Base-by-base conservation (phyloP, 2,888 invertebrate species). In the Rhagophthalmus giganteus region DNA sequence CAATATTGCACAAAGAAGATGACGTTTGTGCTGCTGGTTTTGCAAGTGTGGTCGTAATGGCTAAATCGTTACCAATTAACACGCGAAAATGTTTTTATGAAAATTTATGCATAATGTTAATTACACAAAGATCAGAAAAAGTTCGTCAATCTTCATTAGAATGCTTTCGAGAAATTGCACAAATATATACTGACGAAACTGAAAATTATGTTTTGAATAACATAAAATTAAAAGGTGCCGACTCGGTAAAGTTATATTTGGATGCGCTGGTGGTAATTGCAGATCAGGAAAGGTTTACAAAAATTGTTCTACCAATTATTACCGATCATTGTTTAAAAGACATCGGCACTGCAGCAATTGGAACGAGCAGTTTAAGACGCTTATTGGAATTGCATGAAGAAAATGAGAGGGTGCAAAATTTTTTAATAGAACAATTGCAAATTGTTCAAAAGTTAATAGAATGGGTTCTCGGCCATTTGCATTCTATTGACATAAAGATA, bases 161-260 rank as follows among this genome's bases (percentile, higher is more conserved):
- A 59, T 77, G 80, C 12, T 71, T 85, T n/a, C 76, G 79, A 55
- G 71, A 73, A 20, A 78, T 82, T 44, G 79, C 81, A 0, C 70
- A 70, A 50, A 74, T 75, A 47, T 80, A 81, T 70, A 79, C 81
- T 0, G 74, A 64, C 68, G 73, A 82, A 79, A 60, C 85, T 71
- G 78, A 74, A 62, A 56, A 74, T 24, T 73, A 80, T 2, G 74
- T 84, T 1, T 74, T 74, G 67, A 75, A 77, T 1, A 77, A 77
- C 38, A 57, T 72, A 11, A 51, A 59, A 16, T 57, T 69, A 6
- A 59, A 61, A 10, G 54, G 58, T 30, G 45, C 57, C 56, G 34
- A 57, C 33, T 35, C 54, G 30, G 46, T 67, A 20, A 33, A 61
- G 38, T 50, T 55, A 37, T 67, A 67, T 54, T 67, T 81, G 25